A percentile compares a stretch with the other conserved stretches of the same genome.
phyloP scores from a whole-genome alignment of 1,140 invertebrate species.

The Marisa cornuarietis region DNA sequence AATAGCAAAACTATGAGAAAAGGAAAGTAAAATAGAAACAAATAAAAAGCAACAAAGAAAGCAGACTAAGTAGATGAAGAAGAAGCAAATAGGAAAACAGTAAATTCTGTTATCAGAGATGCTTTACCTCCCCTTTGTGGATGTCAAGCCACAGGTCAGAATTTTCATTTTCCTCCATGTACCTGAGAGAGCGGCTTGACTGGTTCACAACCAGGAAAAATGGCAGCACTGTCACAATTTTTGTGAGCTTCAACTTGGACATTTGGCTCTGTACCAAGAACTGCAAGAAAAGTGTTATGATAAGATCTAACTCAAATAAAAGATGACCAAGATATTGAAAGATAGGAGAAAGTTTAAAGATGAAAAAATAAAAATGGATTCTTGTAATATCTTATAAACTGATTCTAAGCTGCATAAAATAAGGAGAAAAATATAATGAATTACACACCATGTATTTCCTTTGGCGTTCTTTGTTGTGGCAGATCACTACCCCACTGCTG shows the following conservation, averaged over 20 bases:
- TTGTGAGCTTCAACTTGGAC: constrained; percentile 58
- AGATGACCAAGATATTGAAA: background rate
- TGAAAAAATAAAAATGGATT: background rate
- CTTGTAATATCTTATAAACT: background rate
- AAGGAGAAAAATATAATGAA: background rate
- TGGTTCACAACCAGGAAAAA: constrained; percentile 68
- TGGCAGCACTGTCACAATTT: constrained; percentile 61
- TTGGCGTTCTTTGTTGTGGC: constrained; percentile 58
- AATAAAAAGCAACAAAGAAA: background rate
- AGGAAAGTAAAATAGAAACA: background rate
- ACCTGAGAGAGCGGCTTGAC: constrained; percentile 75
- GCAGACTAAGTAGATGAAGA: background rate
- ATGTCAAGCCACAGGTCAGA: constrained; percentile 86
- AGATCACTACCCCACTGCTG: constrained; percentile 61
- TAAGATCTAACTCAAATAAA: background rate
- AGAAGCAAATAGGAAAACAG: background rate
- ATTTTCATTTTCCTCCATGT: constrained; percentile 86
- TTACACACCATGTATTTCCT: constrained; percentile 70
- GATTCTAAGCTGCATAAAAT: background rate
- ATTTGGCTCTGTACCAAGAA: constrained; percentile 63
- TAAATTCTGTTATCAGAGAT: background rate
- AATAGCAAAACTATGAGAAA: too few relatives aligned
- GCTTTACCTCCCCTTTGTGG: constrained; percentile 72
- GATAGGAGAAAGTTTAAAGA: background rate
- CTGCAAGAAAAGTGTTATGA: constrained; percentile 50